Evolutionary conservation across 2,113 vertebrate genomes (phyloP).

Genomic region (Dasyprocta punctata): DNA sequence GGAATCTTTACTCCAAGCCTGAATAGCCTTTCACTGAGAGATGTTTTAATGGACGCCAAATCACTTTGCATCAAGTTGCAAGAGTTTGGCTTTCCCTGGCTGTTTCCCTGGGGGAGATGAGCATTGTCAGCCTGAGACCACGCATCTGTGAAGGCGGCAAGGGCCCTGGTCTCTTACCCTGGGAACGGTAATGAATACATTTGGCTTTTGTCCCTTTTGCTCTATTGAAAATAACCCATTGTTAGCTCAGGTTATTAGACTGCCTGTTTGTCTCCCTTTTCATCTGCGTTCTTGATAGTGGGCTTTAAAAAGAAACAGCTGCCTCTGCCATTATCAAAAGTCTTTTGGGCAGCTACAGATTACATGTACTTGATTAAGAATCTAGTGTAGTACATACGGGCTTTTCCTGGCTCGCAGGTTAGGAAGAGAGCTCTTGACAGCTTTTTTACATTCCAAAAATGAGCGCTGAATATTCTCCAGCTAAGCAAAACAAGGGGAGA

Average conservation of each 20-base stretch:
- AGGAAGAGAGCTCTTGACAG: background rate
- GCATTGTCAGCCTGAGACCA: slow-evolving; percentile 71
- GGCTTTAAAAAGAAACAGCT: slow-evolving; percentile 65
- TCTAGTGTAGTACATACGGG: background rate
- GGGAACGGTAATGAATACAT: slow-evolving; percentile 80
- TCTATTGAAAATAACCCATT: slow-evolving; percentile 75
- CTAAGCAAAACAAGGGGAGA: slow-evolving; percentile 10
- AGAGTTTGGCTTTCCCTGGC: slow-evolving; percentile 75
- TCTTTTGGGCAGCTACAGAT: slow-evolving; percentile 53
- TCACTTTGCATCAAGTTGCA: slow-evolving; percentile 79
- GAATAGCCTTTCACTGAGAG: slow-evolving; percentile 74
- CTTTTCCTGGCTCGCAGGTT: background rate
- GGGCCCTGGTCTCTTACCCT: slow-evolving; percentile 60
- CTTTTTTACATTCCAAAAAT: slow-evolving; percentile 52
- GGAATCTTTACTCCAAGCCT: slow-evolving; percentile 69
- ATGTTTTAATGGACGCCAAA: slow-evolving; percentile 77
- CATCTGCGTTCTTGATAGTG: slow-evolving; percentile 64
- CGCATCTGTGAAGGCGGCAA: slow-evolving; percentile 73
- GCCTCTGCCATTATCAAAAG: background rate
- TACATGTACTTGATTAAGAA: slow-evolving; percentile 37
- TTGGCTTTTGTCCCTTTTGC: slow-evolving; percentile 74
- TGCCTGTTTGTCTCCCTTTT: slow-evolving; percentile 53
- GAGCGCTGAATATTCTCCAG: slow-evolving; percentile 52
- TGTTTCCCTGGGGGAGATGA: slow-evolving; percentile 66
- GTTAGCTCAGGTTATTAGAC: slow-evolving; percentile 69